Evolutionary conservation across 2,888 invertebrate genomes (phyloP), one percentile per base, ranked within the genome.

Genomic region (Plebejus anna): DNA sequence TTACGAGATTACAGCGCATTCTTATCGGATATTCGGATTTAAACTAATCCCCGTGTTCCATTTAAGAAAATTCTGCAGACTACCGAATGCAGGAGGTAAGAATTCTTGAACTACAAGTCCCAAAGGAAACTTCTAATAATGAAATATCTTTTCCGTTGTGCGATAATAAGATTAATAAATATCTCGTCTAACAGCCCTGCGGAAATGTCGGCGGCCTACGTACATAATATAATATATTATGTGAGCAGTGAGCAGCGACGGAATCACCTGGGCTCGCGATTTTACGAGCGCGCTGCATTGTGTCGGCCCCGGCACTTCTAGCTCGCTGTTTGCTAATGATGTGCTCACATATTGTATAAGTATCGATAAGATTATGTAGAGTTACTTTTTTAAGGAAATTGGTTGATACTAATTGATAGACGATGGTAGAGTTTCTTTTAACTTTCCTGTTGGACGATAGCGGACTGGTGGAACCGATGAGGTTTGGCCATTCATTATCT

Each of bases 181-280:
- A 38, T 42, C 73, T 57, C 7, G 28, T 66, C 55, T 76, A 79
- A 2, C 78, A 81, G 73, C 81, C 81, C 81, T 81, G 77, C 32
- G 75, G 51, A 76, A 78, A 78, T 79, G 81, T 80, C 80, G 79
- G 80, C 78, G 77, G 79, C 79, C 78, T 80, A 79, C 80, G 80
- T 81, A 81, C 79, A 77, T 79, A 78, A 66, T 66, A 28, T 5
- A 66, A 36, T 77, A 28, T 5, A 66, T 32, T 77, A 77, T 77
- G 76, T 77, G 79, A 78, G 80, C 79, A 79, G 79, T 80, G 78
- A 79, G 77, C 87, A 88, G 86, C 89, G 89, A 87, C 90, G 86
- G 90, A 88, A 91, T 92, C 92, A 92, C 92, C 92, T 92, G 92
- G 89, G 86, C 90, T 88, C 90, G 89, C 91, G 89, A 89, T 90